Evolutionary conservation across 1,140 invertebrate species (phyloP).

Genomic region (Pararge aegeria): DNA sequence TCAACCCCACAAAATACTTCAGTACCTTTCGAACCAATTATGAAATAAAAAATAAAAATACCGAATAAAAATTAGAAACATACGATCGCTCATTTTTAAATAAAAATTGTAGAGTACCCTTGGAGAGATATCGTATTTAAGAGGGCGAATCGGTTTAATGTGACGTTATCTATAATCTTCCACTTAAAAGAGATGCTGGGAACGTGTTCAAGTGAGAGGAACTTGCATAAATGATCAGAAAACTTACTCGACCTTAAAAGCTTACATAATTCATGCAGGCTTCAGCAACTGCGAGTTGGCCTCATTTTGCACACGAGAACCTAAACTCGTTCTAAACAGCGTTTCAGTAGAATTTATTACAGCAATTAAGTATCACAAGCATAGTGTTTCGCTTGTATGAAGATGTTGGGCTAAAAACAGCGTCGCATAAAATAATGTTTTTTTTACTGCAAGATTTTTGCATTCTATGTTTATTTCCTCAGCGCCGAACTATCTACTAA

Average conservation of each 20-base stretch:
- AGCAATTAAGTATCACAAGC: constrained; percentile 19
- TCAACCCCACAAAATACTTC: too few species aligned
- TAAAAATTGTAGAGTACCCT: not conserved
- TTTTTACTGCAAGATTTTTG: not conserved
- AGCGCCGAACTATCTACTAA: too few species aligned
- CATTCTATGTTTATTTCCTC: too few species aligned
- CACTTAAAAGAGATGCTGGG: constrained; percentile 20
- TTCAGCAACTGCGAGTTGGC: constrained; percentile 31
- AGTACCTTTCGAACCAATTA: too few species aligned
- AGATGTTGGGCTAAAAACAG: not conserved
- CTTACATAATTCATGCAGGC: constrained; percentile 52
- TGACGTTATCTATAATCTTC: constrained; percentile 3
- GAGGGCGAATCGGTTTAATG: not conserved
- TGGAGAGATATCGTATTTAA: not conserved
- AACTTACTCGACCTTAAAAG: constrained; percentile 50
- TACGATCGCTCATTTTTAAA: not conserved
- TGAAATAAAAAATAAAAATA: too few species aligned
- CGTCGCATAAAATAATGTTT: not conserved
- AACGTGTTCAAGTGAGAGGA: constrained; percentile 46
- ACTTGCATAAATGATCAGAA: constrained; percentile 47
- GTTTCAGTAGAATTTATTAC: constrained; percentile 27
- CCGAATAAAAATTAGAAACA: too few species aligned
- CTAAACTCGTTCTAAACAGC: constrained; percentile 27
- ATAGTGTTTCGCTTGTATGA: constrained; percentile 7
- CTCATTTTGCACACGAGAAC: constrained; percentile 43